phyloP scores from a whole-genome alignment of 2,888 invertebrate species.

The Drosophila atripex region DNA sequence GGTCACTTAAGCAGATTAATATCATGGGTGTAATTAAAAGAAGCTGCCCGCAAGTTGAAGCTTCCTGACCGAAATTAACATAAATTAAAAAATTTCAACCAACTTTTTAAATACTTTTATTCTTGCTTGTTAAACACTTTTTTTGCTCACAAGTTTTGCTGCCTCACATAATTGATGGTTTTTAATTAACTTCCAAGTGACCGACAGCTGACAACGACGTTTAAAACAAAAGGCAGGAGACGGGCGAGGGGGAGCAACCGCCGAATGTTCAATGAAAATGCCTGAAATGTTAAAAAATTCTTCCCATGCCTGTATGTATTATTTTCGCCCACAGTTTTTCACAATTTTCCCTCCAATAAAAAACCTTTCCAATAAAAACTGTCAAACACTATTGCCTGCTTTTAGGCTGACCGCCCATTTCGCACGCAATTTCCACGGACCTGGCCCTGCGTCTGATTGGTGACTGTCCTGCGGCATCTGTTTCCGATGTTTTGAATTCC shows the following conservation, averaged over 20 bases:
- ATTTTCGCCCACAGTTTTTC: not conserved
- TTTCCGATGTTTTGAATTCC: not conserved
- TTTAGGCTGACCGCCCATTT: constrained; percentile 43
- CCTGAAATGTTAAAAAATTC: constrained; percentile 25
- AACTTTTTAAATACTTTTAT: constrained; percentile 53
- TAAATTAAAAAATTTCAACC: constrained; percentile 67
- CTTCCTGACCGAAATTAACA: constrained; percentile 66
- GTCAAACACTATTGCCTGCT: constrained; percentile 59
- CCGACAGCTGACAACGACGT: constrained; percentile 65
- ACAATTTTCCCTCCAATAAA: no score
- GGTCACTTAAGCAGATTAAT: constrained; percentile 79
- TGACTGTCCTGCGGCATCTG: not conserved
- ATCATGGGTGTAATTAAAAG: constrained; percentile 76
- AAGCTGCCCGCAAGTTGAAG: constrained; percentile 46
- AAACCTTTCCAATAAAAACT: constrained; percentile 50
- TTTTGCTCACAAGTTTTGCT: constrained; percentile 14
- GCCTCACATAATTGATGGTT: constrained; percentile 74
- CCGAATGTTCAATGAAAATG: constrained; percentile 41
- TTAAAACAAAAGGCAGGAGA: constrained; percentile 37
- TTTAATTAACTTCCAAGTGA: constrained; percentile 78
- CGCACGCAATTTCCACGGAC: constrained; percentile 30
- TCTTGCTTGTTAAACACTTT: constrained; percentile 3
- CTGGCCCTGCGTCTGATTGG: constrained; percentile 8
- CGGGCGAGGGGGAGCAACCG: no score
- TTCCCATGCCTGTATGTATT: not conserved